Percentiles rank a stretch among this genome's conserved stretches.
phyloP scores from a whole-genome alignment of 1,140 invertebrate species.

The Bathynomus jamesi region DNA sequence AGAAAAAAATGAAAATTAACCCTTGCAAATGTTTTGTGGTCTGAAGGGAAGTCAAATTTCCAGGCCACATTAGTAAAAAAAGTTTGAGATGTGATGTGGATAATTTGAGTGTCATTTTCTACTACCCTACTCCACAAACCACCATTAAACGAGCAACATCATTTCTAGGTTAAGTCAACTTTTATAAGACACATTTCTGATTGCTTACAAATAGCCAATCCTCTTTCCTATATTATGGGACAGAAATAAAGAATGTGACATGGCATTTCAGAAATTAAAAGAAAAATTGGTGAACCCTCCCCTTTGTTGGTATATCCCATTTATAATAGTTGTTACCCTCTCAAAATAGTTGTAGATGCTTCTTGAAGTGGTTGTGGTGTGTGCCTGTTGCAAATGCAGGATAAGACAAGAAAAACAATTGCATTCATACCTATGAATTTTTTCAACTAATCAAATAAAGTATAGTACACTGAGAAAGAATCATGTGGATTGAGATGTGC shows the following conservation, averaged over 20 bases:
- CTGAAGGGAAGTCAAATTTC: neutral
- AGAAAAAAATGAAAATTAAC: neutral
- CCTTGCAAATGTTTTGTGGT: neutral
- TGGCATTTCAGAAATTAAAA: neutral
- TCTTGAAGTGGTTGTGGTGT: neutral
- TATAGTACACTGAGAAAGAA: neutral
- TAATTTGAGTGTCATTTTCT: neutral
- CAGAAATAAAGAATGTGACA: neutral
- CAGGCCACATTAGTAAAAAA: neutral
- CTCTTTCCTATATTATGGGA: neutral
- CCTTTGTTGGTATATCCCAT: neutral
- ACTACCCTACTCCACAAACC: neutral
- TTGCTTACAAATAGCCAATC: neutral
- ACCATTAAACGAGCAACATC: neutral
- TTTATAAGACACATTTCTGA: neutral
- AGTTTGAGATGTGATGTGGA: neutral
- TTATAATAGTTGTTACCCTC: neutral
- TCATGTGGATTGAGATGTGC: neutral
- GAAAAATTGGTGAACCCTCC: neutral
- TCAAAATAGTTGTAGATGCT: constrained; percentile 1
- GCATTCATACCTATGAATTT: neutral
- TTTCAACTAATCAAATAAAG: neutral
- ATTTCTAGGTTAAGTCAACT: neutral
- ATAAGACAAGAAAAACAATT: neutral
- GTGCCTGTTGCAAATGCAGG: neutral